Evolutionary conservation across 2,888 invertebrate species (phyloP), one percentile per base, ranked within the genome.

Genomic region (Drosophila affinis): DNA sequence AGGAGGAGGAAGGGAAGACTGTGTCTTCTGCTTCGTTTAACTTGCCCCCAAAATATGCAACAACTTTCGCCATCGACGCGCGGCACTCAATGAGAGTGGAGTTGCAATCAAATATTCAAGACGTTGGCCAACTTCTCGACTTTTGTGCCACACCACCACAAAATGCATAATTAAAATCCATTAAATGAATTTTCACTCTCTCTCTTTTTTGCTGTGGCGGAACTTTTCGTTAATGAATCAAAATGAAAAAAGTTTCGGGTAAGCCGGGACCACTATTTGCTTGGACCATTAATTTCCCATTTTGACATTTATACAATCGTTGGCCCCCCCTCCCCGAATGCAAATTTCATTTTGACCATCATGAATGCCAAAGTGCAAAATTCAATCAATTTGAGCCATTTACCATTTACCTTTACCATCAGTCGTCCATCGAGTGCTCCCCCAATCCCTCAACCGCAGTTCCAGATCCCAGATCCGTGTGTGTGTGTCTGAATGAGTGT

Each of bases 381-480:
- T 81, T 88, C 85, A 85, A 85, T 85, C 85, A 85, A 85, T 85
- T 85, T 88, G 88, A 88, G 81, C 87, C 85, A 85, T 87, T 85
- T 85, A 67, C 87, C 85, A 85, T 87, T 85, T 85, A 67, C 65
- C 56, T 87, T 85, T 85, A 68, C 69, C 69, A 21, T 21, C 51
- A 67, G 45, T 56, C 69, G 67, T 56, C 67, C 56, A 2, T 83
- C 63, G 56, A 67, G 65, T 55, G 68, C 68, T 17, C 39, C 3
- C 21, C 0, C 21, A 21, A 21, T 21, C 21, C 21, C 21, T 2
- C 21, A n/a, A n/a, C 45, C 17, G 7, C 7, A 17, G n/a, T 27
- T 7, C n/a, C 17, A 53, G 6, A 27, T 27, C 27, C 27, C 1
- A 29, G 2, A 29, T 54, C 29, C n/a, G 12, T 32, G 55, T 49